Percentiles rank a stretch among this genome's conserved stretches.
Evolutionary conservation across 2,113 vertebrate species (phyloP).

Genomic region (Clarias macrocephalus): DNA sequence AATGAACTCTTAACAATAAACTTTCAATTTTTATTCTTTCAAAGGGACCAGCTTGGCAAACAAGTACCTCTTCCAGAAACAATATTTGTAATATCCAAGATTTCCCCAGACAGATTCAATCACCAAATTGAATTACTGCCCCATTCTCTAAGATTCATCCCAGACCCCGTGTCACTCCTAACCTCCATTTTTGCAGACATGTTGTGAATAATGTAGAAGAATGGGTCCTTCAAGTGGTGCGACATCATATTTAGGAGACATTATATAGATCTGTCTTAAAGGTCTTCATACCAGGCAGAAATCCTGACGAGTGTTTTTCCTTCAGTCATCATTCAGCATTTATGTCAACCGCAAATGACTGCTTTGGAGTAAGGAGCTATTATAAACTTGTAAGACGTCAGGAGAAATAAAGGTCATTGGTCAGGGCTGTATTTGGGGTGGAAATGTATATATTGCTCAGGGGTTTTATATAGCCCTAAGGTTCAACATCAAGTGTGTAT

Average conservation of each 20-base stretch:
- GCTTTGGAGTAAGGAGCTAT: slow-evolving; percentile 31
- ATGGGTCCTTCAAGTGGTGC: slow-evolving; percentile 69
- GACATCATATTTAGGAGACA: slow-evolving; percentile 55
- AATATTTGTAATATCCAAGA: slow-evolving; percentile 79
- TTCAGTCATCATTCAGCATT: slow-evolving; percentile 44
- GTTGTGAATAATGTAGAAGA: slow-evolving; percentile 79
- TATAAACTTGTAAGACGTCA: slow-evolving; percentile 11
- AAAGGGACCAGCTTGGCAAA: slow-evolving; percentile 70
- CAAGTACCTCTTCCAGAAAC: slow-evolving; percentile 72
- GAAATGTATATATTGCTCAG: background rate
- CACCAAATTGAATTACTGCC: slow-evolving; percentile 72
- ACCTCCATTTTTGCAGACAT: slow-evolving; percentile 75
- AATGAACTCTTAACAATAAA: slow-evolving; percentile 64
- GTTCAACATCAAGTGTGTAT: background rate
- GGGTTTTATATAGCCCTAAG: background rate
- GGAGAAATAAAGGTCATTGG: slow-evolving; percentile 31
- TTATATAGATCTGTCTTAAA: slow-evolving; percentile 74
- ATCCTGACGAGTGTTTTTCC: slow-evolving; percentile 21
- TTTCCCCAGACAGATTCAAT: slow-evolving; percentile 77
- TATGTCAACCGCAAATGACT: slow-evolving; percentile 41
- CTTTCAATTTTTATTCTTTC: slow-evolving; percentile 73
- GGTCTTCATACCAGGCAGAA: slow-evolving; percentile 33
- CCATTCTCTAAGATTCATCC: slow-evolving; percentile 73
- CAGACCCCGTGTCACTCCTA: slow-evolving; percentile 70
- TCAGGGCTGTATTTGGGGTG: background rate